phyloP scores from a whole-genome alignment of 2,888 invertebrate species.

The Leptinotarsa rubiginosa region DNA sequence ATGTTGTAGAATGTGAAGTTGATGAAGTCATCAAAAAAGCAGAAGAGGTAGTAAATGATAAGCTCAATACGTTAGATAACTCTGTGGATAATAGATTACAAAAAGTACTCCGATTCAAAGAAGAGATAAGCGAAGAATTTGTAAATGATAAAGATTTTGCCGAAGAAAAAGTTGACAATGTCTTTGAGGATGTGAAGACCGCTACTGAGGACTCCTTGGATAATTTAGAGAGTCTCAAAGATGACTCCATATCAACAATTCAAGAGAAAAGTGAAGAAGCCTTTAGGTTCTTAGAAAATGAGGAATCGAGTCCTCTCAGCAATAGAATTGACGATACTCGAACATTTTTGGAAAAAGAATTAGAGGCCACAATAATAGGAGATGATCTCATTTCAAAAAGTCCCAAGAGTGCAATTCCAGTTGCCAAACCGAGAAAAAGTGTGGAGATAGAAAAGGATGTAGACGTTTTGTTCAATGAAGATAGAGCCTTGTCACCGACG shows the following conservation, averaged over 20 bases:
- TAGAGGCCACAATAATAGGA: conserved; percentile 40
- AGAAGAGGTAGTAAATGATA: conserved; percentile 61
- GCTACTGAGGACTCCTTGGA: conserved; percentile 64
- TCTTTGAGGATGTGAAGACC: conserved; percentile 61
- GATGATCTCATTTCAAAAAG: conserved; percentile 43
- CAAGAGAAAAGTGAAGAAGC: conserved; percentile 64
- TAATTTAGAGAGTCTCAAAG: conserved; percentile 60
- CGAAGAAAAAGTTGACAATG: conserved; percentile 58
- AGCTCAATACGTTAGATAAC: conserved; percentile 42
- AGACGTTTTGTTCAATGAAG: conserved; percentile 50
- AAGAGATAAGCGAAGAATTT: conserved; percentile 56
- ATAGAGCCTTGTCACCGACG: conserved; percentile 52
- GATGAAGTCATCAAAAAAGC: conserved; percentile 60
- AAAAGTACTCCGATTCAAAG: conserved; percentile 54
- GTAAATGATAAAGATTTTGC: conserved; percentile 61
- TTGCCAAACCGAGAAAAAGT: conserved; percentile 58
- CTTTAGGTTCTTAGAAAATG: conserved; percentile 64
- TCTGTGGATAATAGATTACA: conserved; percentile 35
- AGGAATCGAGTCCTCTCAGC: conserved; percentile 55
- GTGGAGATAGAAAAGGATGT: conserved; percentile 56
- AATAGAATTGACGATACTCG: conserved; percentile 40
- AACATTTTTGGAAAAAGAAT: conserved; percentile 50
- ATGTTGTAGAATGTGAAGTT: conserved; percentile 56
- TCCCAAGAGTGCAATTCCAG: conserved; percentile 59
- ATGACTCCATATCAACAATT: conserved; percentile 60